Evolutionary conservation across 1,140 invertebrate genomes (phyloP).

Genomic region (Trigoniulus corallinus): DNA sequence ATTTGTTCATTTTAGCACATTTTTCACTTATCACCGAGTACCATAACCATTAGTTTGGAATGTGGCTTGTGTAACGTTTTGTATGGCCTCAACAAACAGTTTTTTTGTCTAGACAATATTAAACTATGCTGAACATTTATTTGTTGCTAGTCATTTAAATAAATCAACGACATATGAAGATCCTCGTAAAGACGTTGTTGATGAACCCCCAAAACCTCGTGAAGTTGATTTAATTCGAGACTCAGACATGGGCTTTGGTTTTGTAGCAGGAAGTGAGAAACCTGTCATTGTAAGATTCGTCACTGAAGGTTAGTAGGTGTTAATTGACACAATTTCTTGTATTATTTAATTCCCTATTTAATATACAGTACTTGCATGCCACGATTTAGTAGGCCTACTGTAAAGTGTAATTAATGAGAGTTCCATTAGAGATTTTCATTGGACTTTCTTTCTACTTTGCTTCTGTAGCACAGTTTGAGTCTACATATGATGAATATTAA

Average conservation of each 20-base stretch:
- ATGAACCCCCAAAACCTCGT: constrained; percentile 52
- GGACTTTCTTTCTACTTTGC: no score
- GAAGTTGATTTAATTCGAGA: constrained; percentile 51
- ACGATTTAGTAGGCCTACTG: no score
- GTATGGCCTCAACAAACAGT: not conserved
- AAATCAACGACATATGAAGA: constrained; percentile 79
- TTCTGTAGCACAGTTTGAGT: no score
- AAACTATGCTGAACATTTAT: not conserved
- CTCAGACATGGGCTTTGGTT: constrained; percentile 69
- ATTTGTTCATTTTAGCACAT: not conserved
- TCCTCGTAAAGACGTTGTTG: constrained; percentile 40
- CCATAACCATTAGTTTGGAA: no score
- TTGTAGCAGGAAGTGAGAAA: constrained; percentile 78
- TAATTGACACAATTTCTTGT: not conserved
- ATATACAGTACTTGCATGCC: no score
- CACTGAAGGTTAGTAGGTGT: constrained; percentile 32
- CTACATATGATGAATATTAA: no score
- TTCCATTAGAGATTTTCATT: no score
- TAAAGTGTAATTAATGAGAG: no score
- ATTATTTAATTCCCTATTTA: not conserved
- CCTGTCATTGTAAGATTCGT: constrained; percentile 71
- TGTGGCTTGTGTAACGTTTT: not conserved
- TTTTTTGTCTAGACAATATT: not conserved
- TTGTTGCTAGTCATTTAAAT: constrained; percentile 58
- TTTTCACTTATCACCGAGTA: no score